Percentiles rank a stretch among this genome's conserved stretches.
Evolutionary conservation across 2,888 invertebrate species (phyloP).

Genomic region (Crossocerus cetratus): DNA sequence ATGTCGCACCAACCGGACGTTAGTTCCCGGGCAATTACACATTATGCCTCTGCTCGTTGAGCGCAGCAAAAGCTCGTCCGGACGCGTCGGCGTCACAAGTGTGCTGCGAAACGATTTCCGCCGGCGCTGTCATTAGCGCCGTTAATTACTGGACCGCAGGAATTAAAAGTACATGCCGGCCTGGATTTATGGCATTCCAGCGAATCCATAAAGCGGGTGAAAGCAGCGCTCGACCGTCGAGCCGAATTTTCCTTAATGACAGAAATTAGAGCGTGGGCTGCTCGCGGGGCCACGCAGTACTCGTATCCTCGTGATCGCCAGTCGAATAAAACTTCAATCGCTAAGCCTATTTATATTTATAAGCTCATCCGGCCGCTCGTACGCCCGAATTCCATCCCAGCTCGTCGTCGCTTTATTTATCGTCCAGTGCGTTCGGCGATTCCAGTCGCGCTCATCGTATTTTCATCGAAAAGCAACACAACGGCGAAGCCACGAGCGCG

Average conservation of each 20-base stretch:
- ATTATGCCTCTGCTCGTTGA: too few species aligned
- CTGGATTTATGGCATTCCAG: neutral
- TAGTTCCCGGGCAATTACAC: too few species aligned
- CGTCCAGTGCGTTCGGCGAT: slow-evolving; percentile 20
- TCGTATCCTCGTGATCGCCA: slow-evolving; percentile 9
- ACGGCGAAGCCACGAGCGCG: neutral
- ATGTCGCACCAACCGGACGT: too few species aligned
- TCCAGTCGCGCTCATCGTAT: slow-evolving; percentile 41
- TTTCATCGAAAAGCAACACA: slow-evolving; percentile 38
- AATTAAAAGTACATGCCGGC: slow-evolving; percentile 17
- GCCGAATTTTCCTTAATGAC: slow-evolving; percentile 20
- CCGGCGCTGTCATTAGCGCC: neutral
- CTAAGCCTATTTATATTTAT: slow-evolving; percentile 40
- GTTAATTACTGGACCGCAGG: neutral
- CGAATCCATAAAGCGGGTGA: neutral
- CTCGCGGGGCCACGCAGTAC: neutral
- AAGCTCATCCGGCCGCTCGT: slow-evolving; percentile 35
- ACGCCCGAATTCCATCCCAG: slow-evolving; percentile 9
- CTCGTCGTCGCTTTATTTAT: slow-evolving; percentile 6
- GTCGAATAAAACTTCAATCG: slow-evolving; percentile 12
- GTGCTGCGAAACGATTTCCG: neutral
- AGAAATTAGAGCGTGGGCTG: slow-evolving; percentile 19
- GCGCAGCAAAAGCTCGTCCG: neutral
- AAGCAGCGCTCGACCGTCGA: slow-evolving; percentile 8
- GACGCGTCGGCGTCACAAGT: too few species aligned